A percentile compares a stretch with the other conserved stretches of the same genome.
These are phyloP conservation scores for Hippocampus comes DNA, from an alignment of 2,113 vertebrate genomes.

Conservation along the genomic window DNA sequence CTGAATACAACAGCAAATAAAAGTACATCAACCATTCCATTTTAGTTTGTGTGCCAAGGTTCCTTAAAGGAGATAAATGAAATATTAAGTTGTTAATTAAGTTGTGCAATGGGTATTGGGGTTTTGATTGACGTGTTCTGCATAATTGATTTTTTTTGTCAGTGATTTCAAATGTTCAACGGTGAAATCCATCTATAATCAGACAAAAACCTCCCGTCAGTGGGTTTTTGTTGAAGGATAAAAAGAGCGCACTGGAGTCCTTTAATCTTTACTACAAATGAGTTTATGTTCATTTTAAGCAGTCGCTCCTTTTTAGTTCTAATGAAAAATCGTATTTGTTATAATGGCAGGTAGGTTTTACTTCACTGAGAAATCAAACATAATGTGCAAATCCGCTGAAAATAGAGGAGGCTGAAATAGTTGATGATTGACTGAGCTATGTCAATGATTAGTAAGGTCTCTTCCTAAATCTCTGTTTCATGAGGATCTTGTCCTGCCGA, in stretches of 20 bases:
- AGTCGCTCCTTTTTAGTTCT: neutral
- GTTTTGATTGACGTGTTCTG: neutral
- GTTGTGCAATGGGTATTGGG: no score
- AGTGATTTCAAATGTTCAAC: neutral
- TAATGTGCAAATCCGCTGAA: neutral
- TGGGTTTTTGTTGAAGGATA: neutral
- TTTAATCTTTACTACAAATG: neutral
- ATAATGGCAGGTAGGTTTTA: neutral
- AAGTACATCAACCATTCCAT: no score
- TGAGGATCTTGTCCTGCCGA: neutral
- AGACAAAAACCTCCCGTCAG: no score
- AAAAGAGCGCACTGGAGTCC: neutral
- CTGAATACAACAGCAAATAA: no score
- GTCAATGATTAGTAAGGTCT: conserved; percentile 30
- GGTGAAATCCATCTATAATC: neutral
- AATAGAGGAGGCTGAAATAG: neutral
- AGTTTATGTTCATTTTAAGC: neutral
- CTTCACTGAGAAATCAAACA: neutral
- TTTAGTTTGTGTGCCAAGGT: no score
- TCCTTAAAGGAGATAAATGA: no score
- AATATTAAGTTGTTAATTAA: no score
- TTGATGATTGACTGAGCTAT: conserved; percentile 34
- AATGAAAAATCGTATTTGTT: neutral
- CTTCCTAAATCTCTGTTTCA: conserved; percentile 9
- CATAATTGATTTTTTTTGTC: neutral